Base-by-base conservation (phyloP, 2,888 invertebrate genomes). In the Cataglyphis rosenhaueri region DNA sequence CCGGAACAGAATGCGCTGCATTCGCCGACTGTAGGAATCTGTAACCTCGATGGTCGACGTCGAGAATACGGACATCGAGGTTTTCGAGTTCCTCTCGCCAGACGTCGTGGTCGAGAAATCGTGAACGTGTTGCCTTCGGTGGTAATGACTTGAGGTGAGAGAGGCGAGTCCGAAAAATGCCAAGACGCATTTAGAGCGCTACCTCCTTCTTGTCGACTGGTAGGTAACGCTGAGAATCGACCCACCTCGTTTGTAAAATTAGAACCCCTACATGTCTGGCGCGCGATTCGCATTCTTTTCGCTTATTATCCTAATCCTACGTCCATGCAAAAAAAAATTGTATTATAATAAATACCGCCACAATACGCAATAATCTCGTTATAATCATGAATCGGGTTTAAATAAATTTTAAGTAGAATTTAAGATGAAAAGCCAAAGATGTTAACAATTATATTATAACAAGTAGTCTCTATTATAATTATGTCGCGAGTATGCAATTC, bases 191-290 rank as follows among this genome's bases (percentile, higher is more conserved):
- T 91, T 90, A 89, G 85, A 84, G 83, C 78, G 62, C 21, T 29
- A 18, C 71, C 83, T 73, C 38, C 57, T 48, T 21, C 21, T 21
- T 21, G 88, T 81, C 65, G 83, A 76, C 70, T 32, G 83, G 83
- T 21, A 21, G 83, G 83, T 21, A 21, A 21, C 88, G 79, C 73
- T 0, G 83, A 85, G 81, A 89, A 91, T 90, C 92, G 89, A 91
- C 83, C 79, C 71, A 62, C 38, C 25, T 81, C 82, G 78, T 81
- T 83, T 35, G 73, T 91, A 91, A 91, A 91, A 87, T 92, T 92
- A 92, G 91, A 92, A 86, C 57, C 79, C 12, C 76, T 73, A 75
- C 85, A 73, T 86, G 83, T 84, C 73, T 73, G 57, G 71, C 89
- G 85, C 83, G 86, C 84, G 8, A 8, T 85, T 90, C 84, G 84